Conservation (phyloP, 2,888 invertebrate genomes). For the Netelia fuscicornis region DNA sequence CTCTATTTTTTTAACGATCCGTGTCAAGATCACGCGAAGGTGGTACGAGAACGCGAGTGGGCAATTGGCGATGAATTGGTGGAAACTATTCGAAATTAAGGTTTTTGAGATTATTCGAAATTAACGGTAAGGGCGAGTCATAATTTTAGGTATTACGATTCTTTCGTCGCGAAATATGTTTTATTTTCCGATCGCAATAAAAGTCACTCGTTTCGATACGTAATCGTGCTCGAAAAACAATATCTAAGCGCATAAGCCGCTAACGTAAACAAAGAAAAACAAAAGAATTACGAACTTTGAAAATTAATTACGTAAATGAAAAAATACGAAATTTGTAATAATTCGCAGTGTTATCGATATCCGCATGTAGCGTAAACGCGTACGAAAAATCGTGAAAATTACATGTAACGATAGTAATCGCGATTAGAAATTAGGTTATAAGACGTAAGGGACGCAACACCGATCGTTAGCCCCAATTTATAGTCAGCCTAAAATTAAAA, state of each 20-base stretch:
- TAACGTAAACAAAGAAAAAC: background rate
- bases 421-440: conserved; percentile 49
- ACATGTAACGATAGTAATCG: conserved; percentile 45
- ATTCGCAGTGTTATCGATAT: conserved; percentile 63
- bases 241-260: background rate
- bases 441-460: conserved; percentile 33
- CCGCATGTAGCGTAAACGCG: conserved; percentile 35
- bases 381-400: conserved; percentile 43
- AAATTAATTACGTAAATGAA: background rate
- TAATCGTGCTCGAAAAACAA: background rate
- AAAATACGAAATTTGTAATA: conserved; percentile 29
- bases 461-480: conserved; percentile 50
- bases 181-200: conserved; percentile 58
- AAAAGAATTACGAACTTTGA: background rate
- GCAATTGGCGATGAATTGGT: conserved; percentile 70
- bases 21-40: conserved; percentile 69
- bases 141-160: conserved; percentile 66
- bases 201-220: conserved; percentile 31
- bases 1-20: conserved; percentile 84
- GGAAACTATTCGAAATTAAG: conserved; percentile 69
- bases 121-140: conserved; percentile 57
- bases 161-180: conserved; percentile 70
- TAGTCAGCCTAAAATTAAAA: conserved; percentile 57
- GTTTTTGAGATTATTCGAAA: conserved; percentile 65
- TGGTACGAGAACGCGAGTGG: conserved; percentile 44